phyloP scores from a whole-genome alignment of 2,113 vertebrate species.

The Xiphias gladius region DNA sequence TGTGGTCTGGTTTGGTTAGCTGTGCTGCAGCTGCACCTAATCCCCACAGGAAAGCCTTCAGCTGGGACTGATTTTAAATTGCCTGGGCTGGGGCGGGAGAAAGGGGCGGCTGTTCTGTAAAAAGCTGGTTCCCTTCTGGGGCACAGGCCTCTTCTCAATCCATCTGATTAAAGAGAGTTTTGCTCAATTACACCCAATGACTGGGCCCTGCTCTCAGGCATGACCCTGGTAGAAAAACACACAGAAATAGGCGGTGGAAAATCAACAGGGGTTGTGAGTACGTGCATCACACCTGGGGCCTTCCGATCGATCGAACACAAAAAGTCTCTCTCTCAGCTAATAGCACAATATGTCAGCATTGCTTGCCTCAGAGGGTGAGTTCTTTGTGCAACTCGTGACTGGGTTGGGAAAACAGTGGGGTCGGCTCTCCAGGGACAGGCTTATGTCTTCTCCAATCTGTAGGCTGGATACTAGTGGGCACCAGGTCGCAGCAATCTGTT shows the following conservation, averaged over 20 bases:
- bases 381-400: constrained; percentile 73
- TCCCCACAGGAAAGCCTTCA: constrained; percentile 79
- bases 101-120: constrained; percentile 66
- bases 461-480: constrained; percentile 15
- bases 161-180: constrained; percentile 83
- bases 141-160: constrained; percentile 68
- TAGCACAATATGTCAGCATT: constrained; percentile 58
- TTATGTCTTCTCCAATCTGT: constrained; percentile 61
- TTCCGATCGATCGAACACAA: constrained; percentile 36
- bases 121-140: constrained; percentile 66
- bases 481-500: constrained; percentile 48
- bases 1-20: constrained; percentile 63
- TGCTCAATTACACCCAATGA: constrained; percentile 81
- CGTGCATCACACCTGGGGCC: constrained; percentile 48
- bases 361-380: constrained; percentile 45
- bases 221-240: constrained; percentile 63
- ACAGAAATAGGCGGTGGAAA: constrained; percentile 46
- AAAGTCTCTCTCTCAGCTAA: constrained; percentile 23
- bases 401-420: constrained; percentile 64
- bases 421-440: constrained; percentile 56
- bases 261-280: constrained; percentile 32
- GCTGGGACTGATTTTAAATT: constrained; percentile 82
- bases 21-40: constrained; percentile 80
- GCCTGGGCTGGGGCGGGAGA: constrained; percentile 46
- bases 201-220: constrained; percentile 56